Conservation (phyloP, 1,140 invertebrate species). For the Cyrtorhinus lividipennis region DNA sequence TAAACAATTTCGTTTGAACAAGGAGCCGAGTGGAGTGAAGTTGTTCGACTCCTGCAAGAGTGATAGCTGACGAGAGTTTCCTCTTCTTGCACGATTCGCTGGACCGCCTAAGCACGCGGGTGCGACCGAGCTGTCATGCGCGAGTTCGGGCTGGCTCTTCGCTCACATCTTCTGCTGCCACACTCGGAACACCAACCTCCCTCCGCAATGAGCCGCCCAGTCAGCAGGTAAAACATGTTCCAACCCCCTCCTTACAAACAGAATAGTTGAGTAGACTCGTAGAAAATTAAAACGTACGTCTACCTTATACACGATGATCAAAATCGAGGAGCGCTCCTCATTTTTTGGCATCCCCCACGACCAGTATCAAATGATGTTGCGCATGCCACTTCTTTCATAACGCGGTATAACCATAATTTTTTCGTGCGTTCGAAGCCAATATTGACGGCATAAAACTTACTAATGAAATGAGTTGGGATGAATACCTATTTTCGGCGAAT, state of each 20-base stretch:
- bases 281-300: too few relatives aligned
- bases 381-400: neutral
- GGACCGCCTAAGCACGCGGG: neutral
- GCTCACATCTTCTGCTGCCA: neutral
- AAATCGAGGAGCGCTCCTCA: neutral
- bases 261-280: too few relatives aligned
- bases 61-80: neutral
- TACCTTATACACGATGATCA: too few relatives aligned
- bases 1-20: neutral
- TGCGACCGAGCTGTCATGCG: constrained; percentile 1
- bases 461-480: too few relatives aligned
- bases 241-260: neutral
- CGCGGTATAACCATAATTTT: neutral
- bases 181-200: constrained; percentile 1
- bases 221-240: constrained; percentile 1
- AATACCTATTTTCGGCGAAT: too few relatives aligned
- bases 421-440: too few relatives aligned
- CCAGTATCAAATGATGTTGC: neutral
- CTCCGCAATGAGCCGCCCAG: constrained; percentile 9
- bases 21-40: neutral
- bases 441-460: too few relatives aligned
- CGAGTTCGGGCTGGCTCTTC: neutral
- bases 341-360: neutral
- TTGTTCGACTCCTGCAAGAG: neutral
- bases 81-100: neutral